Base-by-base conservation (phyloP, 2,888 invertebrate genomes). In the Fragum fragum region DNA sequence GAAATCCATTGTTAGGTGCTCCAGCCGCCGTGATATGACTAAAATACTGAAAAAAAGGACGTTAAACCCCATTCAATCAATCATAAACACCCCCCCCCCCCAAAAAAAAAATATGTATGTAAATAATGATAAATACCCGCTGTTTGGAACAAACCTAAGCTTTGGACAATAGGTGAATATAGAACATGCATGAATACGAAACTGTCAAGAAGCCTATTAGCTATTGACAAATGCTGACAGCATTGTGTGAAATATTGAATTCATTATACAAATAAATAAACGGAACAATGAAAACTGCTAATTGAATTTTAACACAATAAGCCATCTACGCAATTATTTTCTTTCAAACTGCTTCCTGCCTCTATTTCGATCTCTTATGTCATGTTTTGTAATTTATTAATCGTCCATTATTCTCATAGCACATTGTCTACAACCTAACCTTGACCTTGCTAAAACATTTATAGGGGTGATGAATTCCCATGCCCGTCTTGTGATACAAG, bases 271-370 rank as follows among this genome's bases (percentile, higher is more conserved):
- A 61, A 61, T 61, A 61, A 61, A 47, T 47, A 47, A 47, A 47
- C 3, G 47, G 61, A 32, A 61, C 61, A 61, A 61, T 61, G 18
- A 32, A 18, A 32, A 32, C 61, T 29, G 61, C 61, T 61, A 61
- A 61, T 61, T 61, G 61, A 61, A 61, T 61, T 32, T 61, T n/a
- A 28, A 32, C 61, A 61, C 61, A 61, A 61, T 61, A 61, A 61
- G 29, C 61, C 61, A 29, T 57, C 23, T 57, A 57, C 21, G 57
- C 57, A 21, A 57, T 57, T 57, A 57, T 57, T 57, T 57, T 57
- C 26, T 47, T 47, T 47, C 47, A 47, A 18, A 47, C 47, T 2
- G n/a, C 47, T 47, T 47, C 47, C 47, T 47, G 47, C 47, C 47
- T 18, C 14, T 47, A 47, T 47, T 47, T n/a, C 47, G n/a, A n/a